phyloP scores from a whole-genome alignment of 2,888 invertebrate species.

The Ommatoiulus sabulosus region DNA sequence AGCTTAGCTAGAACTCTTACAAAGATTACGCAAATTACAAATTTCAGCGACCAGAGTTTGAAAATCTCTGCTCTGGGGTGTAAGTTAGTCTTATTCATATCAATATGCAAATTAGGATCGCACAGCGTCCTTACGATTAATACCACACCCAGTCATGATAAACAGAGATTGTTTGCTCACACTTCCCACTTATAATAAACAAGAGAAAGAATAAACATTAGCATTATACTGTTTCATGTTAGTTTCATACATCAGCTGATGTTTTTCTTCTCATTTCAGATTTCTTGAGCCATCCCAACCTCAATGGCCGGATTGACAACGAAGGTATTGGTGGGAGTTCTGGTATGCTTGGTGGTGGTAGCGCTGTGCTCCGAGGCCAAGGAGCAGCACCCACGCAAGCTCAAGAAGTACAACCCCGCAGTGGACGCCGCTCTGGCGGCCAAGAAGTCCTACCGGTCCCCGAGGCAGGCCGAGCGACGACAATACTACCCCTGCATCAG shows the following conservation, averaged over 20 bases:
- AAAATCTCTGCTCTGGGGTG: no score
- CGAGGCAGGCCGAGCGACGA: conserved; percentile 55
- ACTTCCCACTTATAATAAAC: no score
- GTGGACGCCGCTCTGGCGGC: neutral
- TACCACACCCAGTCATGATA: no score
- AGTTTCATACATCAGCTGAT: neutral
- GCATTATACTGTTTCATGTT: no score
- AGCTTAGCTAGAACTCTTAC: no score
- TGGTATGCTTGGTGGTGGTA: conserved; percentile 48
- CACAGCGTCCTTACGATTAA: no score
- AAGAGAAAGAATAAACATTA: no score
- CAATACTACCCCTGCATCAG: conserved; percentile 59
- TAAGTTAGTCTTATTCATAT: no score
- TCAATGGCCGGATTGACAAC: conserved; percentile 15
- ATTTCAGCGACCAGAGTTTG: no score
- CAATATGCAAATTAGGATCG: no score
- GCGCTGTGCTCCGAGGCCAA: neutral
- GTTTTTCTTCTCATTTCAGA: neutral
- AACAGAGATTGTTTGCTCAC: no score
- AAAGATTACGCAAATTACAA: no score
- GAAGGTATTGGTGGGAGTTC: neutral
- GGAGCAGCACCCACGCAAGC: neutral
- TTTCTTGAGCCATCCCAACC: neutral
- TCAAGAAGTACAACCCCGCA: conserved; percentile 50
- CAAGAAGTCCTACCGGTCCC: conserved; percentile 39